Conservation (phyloP, 2,888 invertebrate genomes). For the Lasioglossum pauxillum region DNA sequence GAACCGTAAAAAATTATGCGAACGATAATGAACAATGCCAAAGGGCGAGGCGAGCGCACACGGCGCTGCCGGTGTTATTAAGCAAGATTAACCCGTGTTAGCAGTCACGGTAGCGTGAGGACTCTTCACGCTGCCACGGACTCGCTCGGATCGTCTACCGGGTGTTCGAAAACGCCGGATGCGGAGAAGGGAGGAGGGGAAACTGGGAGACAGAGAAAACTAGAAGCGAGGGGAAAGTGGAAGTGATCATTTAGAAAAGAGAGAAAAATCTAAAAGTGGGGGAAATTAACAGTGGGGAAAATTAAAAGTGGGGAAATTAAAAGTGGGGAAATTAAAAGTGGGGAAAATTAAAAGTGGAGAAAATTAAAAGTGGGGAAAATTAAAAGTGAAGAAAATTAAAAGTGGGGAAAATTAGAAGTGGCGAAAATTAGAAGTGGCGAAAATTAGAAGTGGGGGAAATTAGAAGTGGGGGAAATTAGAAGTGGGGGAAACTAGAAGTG, state of each 20-base stretch:
- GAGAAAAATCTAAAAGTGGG: neutral
- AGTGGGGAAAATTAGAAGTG: too few species aligned
- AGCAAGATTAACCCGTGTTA: constrained; percentile 72
- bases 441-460: too few species aligned
- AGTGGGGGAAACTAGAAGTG: too few species aligned
- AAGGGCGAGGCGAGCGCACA: constrained; percentile 65
- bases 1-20: constrained; percentile 68
- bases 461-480: too few species aligned
- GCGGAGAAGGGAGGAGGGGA: too few species aligned
- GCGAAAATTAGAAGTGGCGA: too few species aligned
- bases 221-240: too few species aligned
- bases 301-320: neutral
- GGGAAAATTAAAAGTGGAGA: too few species aligned
- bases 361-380: too few species aligned
- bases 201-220: neutral
- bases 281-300: neutral
- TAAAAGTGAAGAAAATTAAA: too few species aligned
- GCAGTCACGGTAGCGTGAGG: constrained; percentile 71
- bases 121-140: constrained; percentile 63
- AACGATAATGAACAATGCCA: constrained; percentile 69
- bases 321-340: too few species aligned
- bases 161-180: constrained; percentile 49
- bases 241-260: too few species aligned
- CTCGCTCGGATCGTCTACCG: constrained; percentile 54
- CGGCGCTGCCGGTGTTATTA: constrained; percentile 66